These are phyloP conservation scores for Poeciliopsis paucimaculata DNA, from an alignment of 2,797 vertebrate species.

Conservation along the genomic window DNA sequence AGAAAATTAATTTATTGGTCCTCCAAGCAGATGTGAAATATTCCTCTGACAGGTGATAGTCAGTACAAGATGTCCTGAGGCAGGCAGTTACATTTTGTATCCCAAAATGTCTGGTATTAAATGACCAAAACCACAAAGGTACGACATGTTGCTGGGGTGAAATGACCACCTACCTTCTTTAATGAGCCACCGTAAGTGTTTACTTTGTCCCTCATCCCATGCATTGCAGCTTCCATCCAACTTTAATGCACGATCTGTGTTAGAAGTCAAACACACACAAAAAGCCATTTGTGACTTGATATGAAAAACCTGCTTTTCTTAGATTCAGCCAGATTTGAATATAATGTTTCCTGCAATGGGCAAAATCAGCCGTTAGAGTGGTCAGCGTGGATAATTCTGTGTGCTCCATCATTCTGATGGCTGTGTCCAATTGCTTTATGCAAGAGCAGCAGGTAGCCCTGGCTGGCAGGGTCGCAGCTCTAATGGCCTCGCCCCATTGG, in stretches of 20 bases:
- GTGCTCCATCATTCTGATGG: slow-evolving; percentile 90
- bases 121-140: not conserved
- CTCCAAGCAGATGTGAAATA: not conserved
- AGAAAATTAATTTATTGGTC: not conserved
- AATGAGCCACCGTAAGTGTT: not conserved
- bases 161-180: not conserved
- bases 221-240: slow-evolving; percentile 37
- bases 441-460: slow-evolving; percentile 93
- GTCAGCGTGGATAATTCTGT: slow-evolving; percentile 84
- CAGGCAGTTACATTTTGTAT: not conserved
- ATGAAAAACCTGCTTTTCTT: slow-evolving; percentile 63
- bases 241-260: slow-evolving; percentile 50
- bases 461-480: slow-evolving; percentile 81
- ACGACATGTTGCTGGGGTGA: not conserved
- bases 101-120: not conserved
- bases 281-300: slow-evolving; percentile 71
- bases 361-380: slow-evolving; percentile 68
- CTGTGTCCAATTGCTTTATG: slow-evolving; percentile 94
- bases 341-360: slow-evolving; percentile 51
- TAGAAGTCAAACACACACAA: slow-evolving; percentile 37
- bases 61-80: not conserved
- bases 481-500: slow-evolving; percentile 81
- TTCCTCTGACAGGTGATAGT: not conserved
- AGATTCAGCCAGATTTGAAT: slow-evolving; percentile 50
- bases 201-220: slow-evolving; percentile 10